Evolutionary conservation across 2,888 invertebrate species (phyloP), one percentile per base, ranked within the genome.

Genomic region (Andrena praecox): DNA sequence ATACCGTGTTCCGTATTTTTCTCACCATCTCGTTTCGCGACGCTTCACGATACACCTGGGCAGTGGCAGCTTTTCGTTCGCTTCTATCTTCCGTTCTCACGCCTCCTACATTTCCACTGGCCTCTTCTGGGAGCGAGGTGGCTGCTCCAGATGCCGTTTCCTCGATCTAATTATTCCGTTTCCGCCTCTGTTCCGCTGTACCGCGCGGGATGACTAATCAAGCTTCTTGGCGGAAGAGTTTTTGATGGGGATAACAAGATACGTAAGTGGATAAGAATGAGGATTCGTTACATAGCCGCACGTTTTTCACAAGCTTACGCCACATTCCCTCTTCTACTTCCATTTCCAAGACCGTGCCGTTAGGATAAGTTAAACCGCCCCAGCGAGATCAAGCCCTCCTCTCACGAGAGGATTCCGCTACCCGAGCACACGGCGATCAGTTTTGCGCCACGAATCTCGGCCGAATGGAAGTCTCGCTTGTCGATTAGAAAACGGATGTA

Each of bases 401-500:
- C 48, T 67, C 29, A 31, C 24, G 20, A 69, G 67, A 60, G 50
- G 54, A 74, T 29, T 60, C 27, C 62, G 35, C 64, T 72, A 48
- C 10, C 56, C 33, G 7, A 48, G 59, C 63, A 48, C 73, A 42
- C 12, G 69, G 48, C 29, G 76, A 81, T 84, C 71, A 31, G 68
- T 73, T 74, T 71, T 35, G 29, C 54, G 50, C 20, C 29, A 63
- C 54, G 59, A 63, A 74, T 67, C 66, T 75, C 68, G 29, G 64
- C 42, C 76, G 48, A 85, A 82, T 79, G 70, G 78, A 76, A 78
- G 75, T 63, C 67, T 78, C 62, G 67, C 52, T 74, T 74, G 83
- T 88, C 87, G 87, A 89, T 89, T 89, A 89, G 87, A 87, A 82
- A 84, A 75, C 79, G 86, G 76, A 86, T 86, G 84, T 91, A 91